Evolutionary conservation across 1,140 invertebrate genomes (phyloP).

Genomic region (Rhizoglyphus robini): DNA sequence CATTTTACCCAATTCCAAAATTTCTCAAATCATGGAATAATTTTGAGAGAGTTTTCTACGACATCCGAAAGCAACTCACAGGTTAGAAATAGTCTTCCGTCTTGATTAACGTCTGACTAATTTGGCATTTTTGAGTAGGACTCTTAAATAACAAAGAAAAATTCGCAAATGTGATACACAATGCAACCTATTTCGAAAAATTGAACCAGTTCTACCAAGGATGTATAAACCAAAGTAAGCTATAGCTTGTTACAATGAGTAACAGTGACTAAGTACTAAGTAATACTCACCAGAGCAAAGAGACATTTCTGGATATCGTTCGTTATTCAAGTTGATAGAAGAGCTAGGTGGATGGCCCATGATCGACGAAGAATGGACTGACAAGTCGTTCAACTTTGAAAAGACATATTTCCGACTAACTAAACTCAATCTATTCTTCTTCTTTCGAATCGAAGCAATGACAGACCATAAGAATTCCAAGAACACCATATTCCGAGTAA

Average conservation of each 20-base stretch:
- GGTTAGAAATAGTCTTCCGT: too few species aligned
- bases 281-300: conserved; percentile 25
- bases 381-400: conserved; percentile 34
- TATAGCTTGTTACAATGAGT: background rate
- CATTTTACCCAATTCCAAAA: conserved; percentile 12
- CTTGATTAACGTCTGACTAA: too few species aligned
- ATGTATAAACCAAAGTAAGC: conserved; percentile 3
- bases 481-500: background rate
- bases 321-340: conserved; percentile 52
- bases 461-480: conserved; percentile 2
- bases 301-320: conserved; percentile 42
- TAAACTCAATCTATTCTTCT: background rate
- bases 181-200: background rate
- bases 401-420: background rate
- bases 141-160: conserved; percentile 3
- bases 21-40: background rate
- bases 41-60: background rate
- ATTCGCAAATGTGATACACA: background rate
- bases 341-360: conserved; percentile 78
- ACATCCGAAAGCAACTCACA: background rate
- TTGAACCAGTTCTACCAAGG: conserved; percentile 15
- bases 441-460: conserved; percentile 1
- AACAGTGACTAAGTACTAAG: background rate
- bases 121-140: too few species aligned
- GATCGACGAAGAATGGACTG: conserved; percentile 54